Conservation (phyloP, 2,113 vertebrate species). For the Cacatua alba region DNA sequence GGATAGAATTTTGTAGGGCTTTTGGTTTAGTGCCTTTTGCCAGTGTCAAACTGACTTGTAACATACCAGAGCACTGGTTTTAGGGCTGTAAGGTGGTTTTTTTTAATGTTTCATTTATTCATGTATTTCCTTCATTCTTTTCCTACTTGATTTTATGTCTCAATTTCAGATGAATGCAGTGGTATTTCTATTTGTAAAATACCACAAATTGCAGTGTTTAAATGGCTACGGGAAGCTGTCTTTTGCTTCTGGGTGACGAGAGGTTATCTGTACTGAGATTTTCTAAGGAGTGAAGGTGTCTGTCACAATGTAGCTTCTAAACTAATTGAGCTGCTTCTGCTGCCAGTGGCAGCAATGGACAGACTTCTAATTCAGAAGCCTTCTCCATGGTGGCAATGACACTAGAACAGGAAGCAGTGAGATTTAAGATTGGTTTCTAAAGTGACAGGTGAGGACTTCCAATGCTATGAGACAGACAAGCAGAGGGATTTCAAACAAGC, state of each 20-base stretch:
- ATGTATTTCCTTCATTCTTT: constrained; percentile 4
- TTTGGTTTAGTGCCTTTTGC: background rate
- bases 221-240: background rate
- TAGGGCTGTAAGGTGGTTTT: background rate
- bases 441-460: background rate
- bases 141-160: background rate
- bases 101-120: background rate
- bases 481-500: background rate
- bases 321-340: constrained; percentile 36
- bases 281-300: background rate
- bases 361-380: background rate
- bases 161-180: background rate
- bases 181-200: background rate
- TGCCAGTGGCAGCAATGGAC: constrained; percentile 18
- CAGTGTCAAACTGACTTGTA: background rate
- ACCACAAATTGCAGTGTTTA: background rate
- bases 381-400: background rate
- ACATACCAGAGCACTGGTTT: background rate
- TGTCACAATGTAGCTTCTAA: background rate
- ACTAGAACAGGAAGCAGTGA: background rate
- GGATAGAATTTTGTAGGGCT: background rate
- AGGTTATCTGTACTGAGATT: constrained; percentile 28
- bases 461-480: background rate
- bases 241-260: constrained; percentile 22
- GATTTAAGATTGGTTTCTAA: background rate